Percentiles rank a stretch among this genome's conserved stretches.
These are phyloP conservation scores for Cancer borealis DNA, from an alignment of 2,888 invertebrate genomes.

Conservation along the genomic window DNA sequence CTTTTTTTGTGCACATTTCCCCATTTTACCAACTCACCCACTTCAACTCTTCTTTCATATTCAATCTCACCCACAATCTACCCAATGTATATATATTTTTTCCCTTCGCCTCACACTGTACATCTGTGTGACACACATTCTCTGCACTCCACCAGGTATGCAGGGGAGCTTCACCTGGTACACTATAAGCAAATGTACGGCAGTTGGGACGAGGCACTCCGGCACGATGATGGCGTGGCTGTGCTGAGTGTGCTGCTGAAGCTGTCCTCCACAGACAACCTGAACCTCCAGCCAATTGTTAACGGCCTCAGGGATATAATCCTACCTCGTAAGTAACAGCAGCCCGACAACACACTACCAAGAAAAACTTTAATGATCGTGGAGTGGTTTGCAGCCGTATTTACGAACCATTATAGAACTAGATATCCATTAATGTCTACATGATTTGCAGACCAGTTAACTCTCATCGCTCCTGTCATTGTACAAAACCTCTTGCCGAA, in stretches of 20 bases:
- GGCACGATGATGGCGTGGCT: constrained; percentile 83
- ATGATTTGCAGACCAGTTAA: not conserved
- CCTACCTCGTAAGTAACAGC: not conserved
- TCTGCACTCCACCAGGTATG: constrained; percentile 82
- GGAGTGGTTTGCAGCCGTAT: not conserved
- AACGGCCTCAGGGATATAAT: not conserved
- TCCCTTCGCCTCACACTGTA: too few species aligned
- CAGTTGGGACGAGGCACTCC: constrained; percentile 82
- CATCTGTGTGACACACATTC: not conserved
- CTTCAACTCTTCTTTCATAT: not conserved
- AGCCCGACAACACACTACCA: not conserved
- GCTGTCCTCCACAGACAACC: not conserved
- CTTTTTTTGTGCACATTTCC: not conserved
- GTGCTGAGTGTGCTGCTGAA: constrained; percentile 84
- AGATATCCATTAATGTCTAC: not conserved
- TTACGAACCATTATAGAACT: not conserved
- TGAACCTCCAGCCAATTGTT: not conserved
- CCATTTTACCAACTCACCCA: not conserved
- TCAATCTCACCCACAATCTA: not conserved
- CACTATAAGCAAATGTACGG: constrained; percentile 84
- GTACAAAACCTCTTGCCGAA: constrained; percentile 22
- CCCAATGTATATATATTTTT: too few species aligned
- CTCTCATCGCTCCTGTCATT: not conserved
- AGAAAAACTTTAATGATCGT: not conserved
- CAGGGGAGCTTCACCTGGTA: constrained; percentile 89